These are phyloP conservation scores for Tipula confusa DNA, from an alignment of 2,888 invertebrate species.

Conservation along the genomic window DNA sequence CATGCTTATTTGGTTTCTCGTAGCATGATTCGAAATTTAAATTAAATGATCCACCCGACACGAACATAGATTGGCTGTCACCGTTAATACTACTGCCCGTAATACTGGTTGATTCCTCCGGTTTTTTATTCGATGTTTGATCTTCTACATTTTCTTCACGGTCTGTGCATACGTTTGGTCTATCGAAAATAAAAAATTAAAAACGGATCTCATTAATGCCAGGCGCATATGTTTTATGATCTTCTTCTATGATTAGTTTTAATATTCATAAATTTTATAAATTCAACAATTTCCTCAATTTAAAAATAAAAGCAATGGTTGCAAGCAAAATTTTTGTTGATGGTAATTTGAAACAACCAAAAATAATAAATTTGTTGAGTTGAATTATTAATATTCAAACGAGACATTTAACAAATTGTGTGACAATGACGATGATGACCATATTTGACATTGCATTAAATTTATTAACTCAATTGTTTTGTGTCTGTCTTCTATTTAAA, in stretches of 20 bases:
- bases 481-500: neutral
- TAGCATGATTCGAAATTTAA: constrained; percentile 49
- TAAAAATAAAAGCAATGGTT: neutral
- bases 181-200: constrained; percentile 42
- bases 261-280: neutral
- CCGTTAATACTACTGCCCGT: constrained; percentile 37
- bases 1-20: constrained; percentile 48
- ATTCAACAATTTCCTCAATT: constrained; percentile 3
- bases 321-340: neutral
- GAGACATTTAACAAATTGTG: neutral
- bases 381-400: neutral
- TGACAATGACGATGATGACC: neutral
- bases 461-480: neutral
- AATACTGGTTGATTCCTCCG: constrained; percentile 38
- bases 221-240: neutral
- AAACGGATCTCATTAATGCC: neutral
- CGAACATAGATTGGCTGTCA: constrained; percentile 39
- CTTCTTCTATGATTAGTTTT: constrained; percentile 1
- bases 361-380: neutral
- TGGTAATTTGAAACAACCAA: constrained; percentile 12
- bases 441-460: neutral
- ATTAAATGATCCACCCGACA: constrained; percentile 43
- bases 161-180: constrained; percentile 61
- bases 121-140: constrained; percentile 38
- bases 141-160: constrained; percentile 51